Evolutionary conservation across 2,113 vertebrate genomes (phyloP).

Genomic region (Otis tarda): DNA sequence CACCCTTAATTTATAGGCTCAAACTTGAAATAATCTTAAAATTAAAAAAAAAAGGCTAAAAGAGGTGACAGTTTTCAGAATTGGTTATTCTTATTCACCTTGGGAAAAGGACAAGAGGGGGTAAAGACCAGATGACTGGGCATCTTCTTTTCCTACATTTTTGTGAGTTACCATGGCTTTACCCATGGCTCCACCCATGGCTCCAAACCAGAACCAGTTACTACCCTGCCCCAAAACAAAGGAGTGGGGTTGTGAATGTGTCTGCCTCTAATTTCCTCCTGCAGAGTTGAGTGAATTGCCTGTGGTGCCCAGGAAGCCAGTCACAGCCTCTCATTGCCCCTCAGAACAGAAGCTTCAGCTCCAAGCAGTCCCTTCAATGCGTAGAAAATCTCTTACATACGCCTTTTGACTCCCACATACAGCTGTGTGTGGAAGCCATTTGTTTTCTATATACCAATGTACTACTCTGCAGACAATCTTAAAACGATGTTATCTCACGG

Average conservation of each 20-base stretch:
- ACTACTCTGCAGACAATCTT: background rate
- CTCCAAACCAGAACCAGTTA: background rate
- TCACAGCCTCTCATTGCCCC: background rate
- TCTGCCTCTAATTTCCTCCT: background rate
- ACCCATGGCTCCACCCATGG: background rate
- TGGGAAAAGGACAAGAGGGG: background rate
- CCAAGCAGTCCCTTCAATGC: background rate
- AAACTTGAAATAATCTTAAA: background rate
- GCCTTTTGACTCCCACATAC: background rate
- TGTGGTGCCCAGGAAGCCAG: fast-evolving
- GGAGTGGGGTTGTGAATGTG: background rate
- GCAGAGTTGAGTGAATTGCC: background rate
- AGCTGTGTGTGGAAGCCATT: background rate
- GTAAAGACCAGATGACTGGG: background rate
- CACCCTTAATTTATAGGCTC: background rate
- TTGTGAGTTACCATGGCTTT: background rate
- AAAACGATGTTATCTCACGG: background rate
- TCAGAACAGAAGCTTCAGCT: background rate
- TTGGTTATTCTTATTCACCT: background rate
- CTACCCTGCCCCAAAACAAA: background rate
- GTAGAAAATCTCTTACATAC: background rate
- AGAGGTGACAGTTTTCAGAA: background rate
- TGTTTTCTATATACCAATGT: background rate
- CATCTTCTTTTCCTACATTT: background rate
- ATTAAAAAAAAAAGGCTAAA: background rate